phyloP scores from a whole-genome alignment of 2,797 vertebrate species.

The Rhabdophis nuchalis region DNA sequence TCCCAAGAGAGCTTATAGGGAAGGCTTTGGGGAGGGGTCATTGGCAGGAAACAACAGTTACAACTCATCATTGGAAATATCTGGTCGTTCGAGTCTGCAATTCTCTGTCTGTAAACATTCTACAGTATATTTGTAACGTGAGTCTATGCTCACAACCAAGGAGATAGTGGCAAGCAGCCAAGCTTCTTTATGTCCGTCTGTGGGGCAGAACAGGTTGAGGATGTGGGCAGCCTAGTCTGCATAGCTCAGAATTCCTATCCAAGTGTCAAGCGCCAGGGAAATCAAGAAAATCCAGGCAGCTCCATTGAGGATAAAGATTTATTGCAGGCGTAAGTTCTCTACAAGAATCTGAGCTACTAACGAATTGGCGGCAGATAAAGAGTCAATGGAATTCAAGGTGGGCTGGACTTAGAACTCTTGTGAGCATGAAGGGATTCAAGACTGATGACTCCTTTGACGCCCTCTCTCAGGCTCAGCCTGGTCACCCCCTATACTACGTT shows the following conservation, averaged over 20 bases:
- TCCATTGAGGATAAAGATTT: background rate
- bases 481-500: background rate
- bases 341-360: background rate
- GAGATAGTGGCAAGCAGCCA: too few species aligned
- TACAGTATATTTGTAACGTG: too few species aligned
- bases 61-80: too few species aligned
- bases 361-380: background rate
- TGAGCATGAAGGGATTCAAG: background rate
- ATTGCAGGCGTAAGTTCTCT: background rate
- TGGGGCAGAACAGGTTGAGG: too few species aligned
- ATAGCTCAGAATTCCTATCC: background rate
- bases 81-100: too few species aligned
- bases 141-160: too few species aligned
- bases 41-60: too few species aligned
- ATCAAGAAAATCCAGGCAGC: background rate
- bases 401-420: background rate
- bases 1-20: too few species aligned
- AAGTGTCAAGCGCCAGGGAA: background rate
- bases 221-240: background rate
- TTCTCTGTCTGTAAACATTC: too few species aligned
- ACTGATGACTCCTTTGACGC: background rate
- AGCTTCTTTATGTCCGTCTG: too few species aligned
- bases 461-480: background rate
- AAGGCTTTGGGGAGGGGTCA: too few species aligned
- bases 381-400: background rate